phyloP scores from a whole-genome alignment of 2,113 vertebrate genomes.

The Phrynocephalus versicolor region DNA sequence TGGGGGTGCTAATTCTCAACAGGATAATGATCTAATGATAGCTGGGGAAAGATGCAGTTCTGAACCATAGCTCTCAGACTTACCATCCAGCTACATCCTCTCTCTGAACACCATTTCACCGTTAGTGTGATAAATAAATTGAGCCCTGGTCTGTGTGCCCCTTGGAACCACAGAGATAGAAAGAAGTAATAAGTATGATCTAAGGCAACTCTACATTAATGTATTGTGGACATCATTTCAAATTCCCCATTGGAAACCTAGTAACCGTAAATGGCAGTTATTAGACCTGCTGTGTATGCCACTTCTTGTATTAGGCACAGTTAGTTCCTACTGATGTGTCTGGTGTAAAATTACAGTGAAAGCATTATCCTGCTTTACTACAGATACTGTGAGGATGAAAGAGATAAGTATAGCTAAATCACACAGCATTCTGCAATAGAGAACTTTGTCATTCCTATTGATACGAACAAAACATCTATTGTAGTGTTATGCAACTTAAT shows the following conservation, averaged over 20 bases:
- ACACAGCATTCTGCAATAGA: neutral
- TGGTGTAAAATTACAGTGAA: neutral
- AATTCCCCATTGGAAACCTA: neutral
- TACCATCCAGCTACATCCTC: too few relatives aligned
- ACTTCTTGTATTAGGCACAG: neutral
- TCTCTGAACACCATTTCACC: neutral
- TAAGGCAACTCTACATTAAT: neutral
- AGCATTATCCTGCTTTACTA: neutral
- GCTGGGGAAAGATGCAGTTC: too few relatives aligned
- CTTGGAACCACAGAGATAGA: neutral
- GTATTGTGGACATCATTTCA: neutral
- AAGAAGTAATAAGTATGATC: neutral
- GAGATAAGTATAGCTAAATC: neutral
- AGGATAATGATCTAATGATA: neutral
- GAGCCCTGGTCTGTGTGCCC: too few relatives aligned
- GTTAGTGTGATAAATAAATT: neutral
- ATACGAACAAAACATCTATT: neutral
- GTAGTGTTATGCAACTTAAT: neutral
- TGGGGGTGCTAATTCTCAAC: neutral
- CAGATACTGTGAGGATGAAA: neutral
- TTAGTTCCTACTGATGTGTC: constrained; percentile 4
- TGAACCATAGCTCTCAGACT: too few relatives aligned
- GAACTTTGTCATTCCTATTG: neutral
- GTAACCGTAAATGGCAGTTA: neutral
- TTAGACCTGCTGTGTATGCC: constrained; percentile 9